Evolutionary conservation across 2,888 invertebrate genomes (phyloP), one percentile per base, ranked within the genome.

Genomic region (Corythucha ciliata): DNA sequence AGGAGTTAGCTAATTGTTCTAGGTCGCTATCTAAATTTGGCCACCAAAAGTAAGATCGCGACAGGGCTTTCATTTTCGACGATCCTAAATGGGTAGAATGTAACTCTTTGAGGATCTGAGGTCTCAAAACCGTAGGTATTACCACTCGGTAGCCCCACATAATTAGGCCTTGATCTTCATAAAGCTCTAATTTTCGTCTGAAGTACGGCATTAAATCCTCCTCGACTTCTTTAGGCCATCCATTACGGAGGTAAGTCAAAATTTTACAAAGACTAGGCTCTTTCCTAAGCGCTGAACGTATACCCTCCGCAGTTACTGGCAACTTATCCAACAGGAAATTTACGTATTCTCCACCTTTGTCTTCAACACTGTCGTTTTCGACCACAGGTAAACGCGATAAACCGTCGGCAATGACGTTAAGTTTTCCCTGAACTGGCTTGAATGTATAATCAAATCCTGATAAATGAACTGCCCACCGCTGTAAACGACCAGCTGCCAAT

Each of bases 81-180:
- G 29, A 10, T 10, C 29, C 29, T 10, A 29, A 12, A 29, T 29
- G 29, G 8, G 10, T 12, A 14, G 33, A 22, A 29, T 29, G 29
- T 10, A 29, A 12, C 12, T 29, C 29, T 12, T 29, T 8, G 12
- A 29, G 29, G 8, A 29, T 12, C 10, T 4, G 14, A n/a, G 46
- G 8, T 34, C 55, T 42, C 18, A 59, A 58, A 7, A 18, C 48
- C 20, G 55, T n/a, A 5, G 63, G 63, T 48, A 63, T 58, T 1
- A 63, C 50, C 5, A 63, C 52, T 34, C 62, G 47, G 33, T 63
- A 54, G 8, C 59, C 58, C 60, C 60, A 61, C 33, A 64, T 25
- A 12, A 54, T 7, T 2, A 42, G 18, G 16, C 48, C 52, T 16
- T 34, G 32, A 21, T 54, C 52, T 6, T 47, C 27, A 14, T 29